Percentiles rank a stretch among this genome's conserved stretches.
phyloP scores from a whole-genome alignment of 30 jellyfish, hydroid and myxozoan species.

The Euphysa ruthae region DNA sequence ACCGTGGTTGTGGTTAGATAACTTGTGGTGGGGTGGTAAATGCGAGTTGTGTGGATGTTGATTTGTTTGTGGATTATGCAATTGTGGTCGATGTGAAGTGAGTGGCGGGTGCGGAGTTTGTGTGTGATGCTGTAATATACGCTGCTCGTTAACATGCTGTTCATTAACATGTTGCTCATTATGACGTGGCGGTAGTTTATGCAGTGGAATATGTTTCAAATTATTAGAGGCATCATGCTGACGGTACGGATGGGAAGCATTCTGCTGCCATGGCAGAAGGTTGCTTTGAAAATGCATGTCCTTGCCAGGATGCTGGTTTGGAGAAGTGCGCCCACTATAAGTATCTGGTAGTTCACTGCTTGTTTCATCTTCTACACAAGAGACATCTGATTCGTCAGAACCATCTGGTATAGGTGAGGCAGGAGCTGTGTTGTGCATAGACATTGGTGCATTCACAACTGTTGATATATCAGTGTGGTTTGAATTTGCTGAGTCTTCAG shows the following conservation, averaged over 20 bases:
- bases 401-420: slow-evolving; percentile 96
- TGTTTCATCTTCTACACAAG: slow-evolving; percentile 30
- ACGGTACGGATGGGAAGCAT: neutral
- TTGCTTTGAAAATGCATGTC: neutral
- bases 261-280: neutral
- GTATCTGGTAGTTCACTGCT: slow-evolving; percentile 6
- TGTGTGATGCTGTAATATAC: neutral
- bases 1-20: neutral
- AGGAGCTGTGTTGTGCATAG: slow-evolving; percentile 96
- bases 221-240: neutral
- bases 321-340: slow-evolving; percentile 10
- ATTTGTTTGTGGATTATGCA: neutral
- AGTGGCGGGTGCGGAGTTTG: neutral
- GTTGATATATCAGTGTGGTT: slow-evolving; percentile 90
- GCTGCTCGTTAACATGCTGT: neutral
- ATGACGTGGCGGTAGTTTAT: neutral
- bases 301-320: neutral
- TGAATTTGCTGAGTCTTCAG: slow-evolving; percentile 79
- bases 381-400: slow-evolving; percentile 61
- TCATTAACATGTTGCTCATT: too few species aligned
- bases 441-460: slow-evolving; percentile 89
- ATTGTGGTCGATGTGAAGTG: neutral
- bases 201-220: neutral
- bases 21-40: neutral
- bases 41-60: neutral